Evolutionary conservation across 2,888 invertebrate genomes (phyloP).

Genomic region (Aspidiotus destructor): DNA sequence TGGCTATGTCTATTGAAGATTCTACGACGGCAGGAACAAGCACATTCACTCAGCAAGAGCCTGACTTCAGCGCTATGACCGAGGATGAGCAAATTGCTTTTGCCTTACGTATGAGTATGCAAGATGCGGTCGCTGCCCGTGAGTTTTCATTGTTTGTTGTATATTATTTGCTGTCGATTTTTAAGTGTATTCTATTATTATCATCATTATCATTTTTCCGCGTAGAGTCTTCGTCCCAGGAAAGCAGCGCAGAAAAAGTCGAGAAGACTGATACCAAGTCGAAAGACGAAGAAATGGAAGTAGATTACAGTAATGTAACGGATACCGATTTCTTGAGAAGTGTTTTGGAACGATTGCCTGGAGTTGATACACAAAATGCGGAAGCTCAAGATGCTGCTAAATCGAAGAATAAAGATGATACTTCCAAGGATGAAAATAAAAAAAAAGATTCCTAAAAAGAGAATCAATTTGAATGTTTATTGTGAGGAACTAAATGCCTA

Average conservation of each 20-base stretch:
- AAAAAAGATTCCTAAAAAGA: conserved; percentile 34
- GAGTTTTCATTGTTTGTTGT: too few species aligned
- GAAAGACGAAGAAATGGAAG: conserved; percentile 59
- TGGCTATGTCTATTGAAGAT: conserved; percentile 80
- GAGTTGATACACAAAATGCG: conserved; percentile 79
- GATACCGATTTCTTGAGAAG: conserved; percentile 89
- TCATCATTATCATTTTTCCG: neutral
- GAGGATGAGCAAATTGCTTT: conserved; percentile 99
- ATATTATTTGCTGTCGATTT: neutral
- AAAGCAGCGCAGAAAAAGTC: conserved; percentile 21
- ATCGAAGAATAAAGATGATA: conserved; percentile 49
- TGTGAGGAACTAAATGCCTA: too few species aligned
- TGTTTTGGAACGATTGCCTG: conserved; percentile 85
- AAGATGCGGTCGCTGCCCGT: conserved; percentile 49
- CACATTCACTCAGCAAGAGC: conserved; percentile 46
- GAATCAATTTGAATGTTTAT: neutral
- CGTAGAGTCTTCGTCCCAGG: conserved; percentile 12
- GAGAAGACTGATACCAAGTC: conserved; percentile 34
- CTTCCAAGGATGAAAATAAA: conserved; percentile 43
- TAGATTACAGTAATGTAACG: conserved; percentile 86
- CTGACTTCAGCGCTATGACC: conserved; percentile 83
- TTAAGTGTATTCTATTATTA: too few species aligned
- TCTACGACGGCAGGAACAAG: conserved; percentile 43
- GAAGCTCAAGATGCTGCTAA: conserved; percentile 79
- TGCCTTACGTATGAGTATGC: conserved; percentile 99